phyloP scores from a whole-genome alignment of 2,113 vertebrate genomes.

The Setophaga petechia region DNA sequence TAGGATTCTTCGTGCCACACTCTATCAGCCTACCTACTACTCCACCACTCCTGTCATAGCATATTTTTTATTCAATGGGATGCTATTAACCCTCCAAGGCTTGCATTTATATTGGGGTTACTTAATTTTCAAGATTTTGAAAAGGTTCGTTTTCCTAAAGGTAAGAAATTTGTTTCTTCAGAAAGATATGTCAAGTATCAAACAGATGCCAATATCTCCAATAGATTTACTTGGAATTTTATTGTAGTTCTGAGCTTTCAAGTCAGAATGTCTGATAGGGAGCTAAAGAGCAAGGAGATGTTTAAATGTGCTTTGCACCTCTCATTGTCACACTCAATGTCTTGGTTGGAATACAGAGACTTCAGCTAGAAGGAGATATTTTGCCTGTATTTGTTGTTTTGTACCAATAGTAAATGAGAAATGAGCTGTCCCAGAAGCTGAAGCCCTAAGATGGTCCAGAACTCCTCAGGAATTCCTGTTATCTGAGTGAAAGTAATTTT shows the following conservation, averaged over 20 bases:
- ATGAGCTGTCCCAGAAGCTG: background rate
- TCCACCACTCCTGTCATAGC: constrained; percentile 85
- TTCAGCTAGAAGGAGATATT: background rate
- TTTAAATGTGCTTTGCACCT: background rate
- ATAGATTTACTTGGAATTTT: background rate
- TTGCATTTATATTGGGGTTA: constrained; percentile 94
- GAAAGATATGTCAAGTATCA: background rate
- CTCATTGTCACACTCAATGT: background rate
- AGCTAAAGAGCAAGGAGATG: background rate
- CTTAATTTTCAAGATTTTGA: constrained; percentile 87
- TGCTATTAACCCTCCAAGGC: constrained; percentile 82
- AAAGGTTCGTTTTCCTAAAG: constrained; percentile 81
- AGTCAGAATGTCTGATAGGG: background rate
- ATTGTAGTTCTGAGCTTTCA: background rate
- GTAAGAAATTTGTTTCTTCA: constrained; percentile 75
- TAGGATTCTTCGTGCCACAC: constrained; percentile 91
- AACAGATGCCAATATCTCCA: background rate
- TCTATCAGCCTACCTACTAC: constrained; percentile 81
- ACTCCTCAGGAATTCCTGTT: background rate
- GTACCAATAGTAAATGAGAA: background rate
- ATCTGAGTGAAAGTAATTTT: background rate
- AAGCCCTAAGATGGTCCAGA: background rate
- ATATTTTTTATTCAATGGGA: constrained; percentile 89
- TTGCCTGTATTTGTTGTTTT: background rate
- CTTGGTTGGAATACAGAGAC: background rate